These are phyloP conservation scores for Pelodiscus sinensis DNA, from an alignment of 2,113 vertebrate species.

Conservation along the genomic window DNA sequence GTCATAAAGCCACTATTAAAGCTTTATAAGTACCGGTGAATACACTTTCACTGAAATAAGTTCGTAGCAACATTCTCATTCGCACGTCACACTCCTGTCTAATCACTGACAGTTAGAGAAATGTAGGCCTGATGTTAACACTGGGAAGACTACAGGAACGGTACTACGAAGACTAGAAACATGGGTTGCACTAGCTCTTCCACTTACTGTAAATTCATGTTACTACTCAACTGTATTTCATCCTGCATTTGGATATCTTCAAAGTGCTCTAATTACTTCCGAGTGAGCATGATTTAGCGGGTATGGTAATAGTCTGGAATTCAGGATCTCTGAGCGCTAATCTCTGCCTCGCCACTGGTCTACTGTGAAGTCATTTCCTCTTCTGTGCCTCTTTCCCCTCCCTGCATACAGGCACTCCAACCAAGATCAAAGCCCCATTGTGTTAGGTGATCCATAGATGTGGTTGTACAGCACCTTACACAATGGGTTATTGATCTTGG, in stretches of 20 bases:
- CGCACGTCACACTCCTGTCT: slow-evolving; percentile 14
- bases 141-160: background rate
- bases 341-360: rapidly evolving
- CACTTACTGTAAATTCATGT: background rate
- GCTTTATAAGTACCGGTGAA: background rate
- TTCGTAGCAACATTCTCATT: slow-evolving; percentile 1
- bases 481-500: rapidly evolving
- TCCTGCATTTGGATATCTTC: background rate
- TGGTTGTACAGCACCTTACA: background rate
- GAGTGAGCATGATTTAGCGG: background rate
- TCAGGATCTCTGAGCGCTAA: rapidly evolving
- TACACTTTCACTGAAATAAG: slow-evolving; percentile 22
- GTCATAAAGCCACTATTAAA: slow-evolving; percentile 40
- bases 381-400: background rate
- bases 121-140: background rate
- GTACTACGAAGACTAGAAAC: background rate
- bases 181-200: background rate
- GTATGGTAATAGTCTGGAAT: rapidly evolving
- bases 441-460: background rate
- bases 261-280: background rate
- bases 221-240: background rate
- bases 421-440: too few relatives aligned
- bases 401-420: too few relatives aligned
- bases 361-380: background rate
- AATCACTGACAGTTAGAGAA: slow-evolving; percentile 8